phyloP scores from a whole-genome alignment of 64 coral and sea anemone species.

The Catalaphyllia jardinei region DNA sequence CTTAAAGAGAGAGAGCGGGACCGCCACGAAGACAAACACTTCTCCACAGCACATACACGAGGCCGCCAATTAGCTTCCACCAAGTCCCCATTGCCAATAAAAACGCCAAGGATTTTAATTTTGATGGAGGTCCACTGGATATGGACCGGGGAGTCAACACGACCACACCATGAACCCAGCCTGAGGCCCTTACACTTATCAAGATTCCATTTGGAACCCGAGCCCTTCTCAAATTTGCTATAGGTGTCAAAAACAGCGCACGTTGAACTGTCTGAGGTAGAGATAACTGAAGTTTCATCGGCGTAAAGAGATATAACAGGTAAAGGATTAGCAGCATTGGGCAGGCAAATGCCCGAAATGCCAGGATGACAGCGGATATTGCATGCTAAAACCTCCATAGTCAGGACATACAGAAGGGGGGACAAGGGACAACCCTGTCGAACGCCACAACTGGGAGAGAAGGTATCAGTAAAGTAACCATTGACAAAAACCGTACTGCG shows the following conservation, averaged over 20 bases:
- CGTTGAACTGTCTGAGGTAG: background rate
- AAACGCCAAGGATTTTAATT: no score
- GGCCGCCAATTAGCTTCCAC: conserved; percentile 1
- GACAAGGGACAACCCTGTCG: conserved; percentile 69
- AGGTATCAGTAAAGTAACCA: conserved; percentile 3
- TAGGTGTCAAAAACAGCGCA: conserved; percentile 32
- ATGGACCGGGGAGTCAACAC: conserved; percentile 25
- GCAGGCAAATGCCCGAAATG: no score
- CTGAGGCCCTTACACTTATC: conserved; percentile 53
- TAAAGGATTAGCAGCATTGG: no score
- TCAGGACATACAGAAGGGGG: conserved; percentile 11
- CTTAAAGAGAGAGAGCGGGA: no score
- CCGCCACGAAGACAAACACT: no score
- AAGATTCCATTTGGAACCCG: background rate
- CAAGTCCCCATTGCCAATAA: no score
- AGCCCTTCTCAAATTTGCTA: conserved; percentile 4
- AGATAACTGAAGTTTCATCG: conserved; percentile 26
- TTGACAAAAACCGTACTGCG: conserved; percentile 5
- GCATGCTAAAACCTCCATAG: no score
- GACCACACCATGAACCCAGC: conserved; percentile 10
- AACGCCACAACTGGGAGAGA: conserved; percentile 49
- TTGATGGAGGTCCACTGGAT: no score
- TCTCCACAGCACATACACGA: no score
- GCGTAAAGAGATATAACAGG: no score
- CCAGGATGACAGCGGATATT: no score